Base-by-base conservation (phyloP, 2,888 invertebrate species). In the Leptopilina syphax region DNA sequence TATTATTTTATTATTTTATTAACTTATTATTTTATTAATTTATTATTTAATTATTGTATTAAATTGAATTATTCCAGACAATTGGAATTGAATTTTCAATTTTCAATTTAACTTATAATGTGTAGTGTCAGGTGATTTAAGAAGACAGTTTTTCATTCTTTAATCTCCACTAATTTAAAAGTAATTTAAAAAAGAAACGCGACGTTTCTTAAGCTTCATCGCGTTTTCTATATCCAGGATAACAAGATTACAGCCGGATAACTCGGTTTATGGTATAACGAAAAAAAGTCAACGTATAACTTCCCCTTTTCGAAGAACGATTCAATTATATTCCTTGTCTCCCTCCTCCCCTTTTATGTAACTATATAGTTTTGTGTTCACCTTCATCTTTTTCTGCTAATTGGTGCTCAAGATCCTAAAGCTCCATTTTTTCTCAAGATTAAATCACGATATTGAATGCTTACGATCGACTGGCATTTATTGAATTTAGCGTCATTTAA, bases 261-360 rank as follows among this genome's bases (percentile, higher is more conserved):
- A 68, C 68, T 68, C 18, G 68, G 44, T 68, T 47, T 47, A 67
- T 44, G 44, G 8, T 68, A 68, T 67, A 67, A 67, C 44, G 18
- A 47, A 68, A 68, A 68, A 47, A 68, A 68, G 68, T 47, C 47
- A 68, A 44, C 18, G 47, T 68, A 50, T 50, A 47, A 50, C 68
- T 68, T n/a, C 47, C 68, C 47, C 47, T 50, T 68, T 34, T 44
- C 67, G 44, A 67, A 67, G 68, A 68, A 47, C 68, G 68, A 68
- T 68, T 68, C 68, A 68, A 68, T 68, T 68, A 68, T 68, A 68
- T 50, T 68, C 50, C 68, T 47, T 68, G 68, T 68, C 68, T 68
- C 18, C 68, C 24, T 68, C 9, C 47, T 24, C 24, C 18, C 47
- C n/a, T 8, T 34, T 34, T 1, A 34, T 50, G n/a, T 68, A 44